A percentile compares a stretch with the other conserved stretches of the same genome.
Conservation (phyloP, 2,113 vertebrate species). For the Toxostoma redivivum region DNA sequence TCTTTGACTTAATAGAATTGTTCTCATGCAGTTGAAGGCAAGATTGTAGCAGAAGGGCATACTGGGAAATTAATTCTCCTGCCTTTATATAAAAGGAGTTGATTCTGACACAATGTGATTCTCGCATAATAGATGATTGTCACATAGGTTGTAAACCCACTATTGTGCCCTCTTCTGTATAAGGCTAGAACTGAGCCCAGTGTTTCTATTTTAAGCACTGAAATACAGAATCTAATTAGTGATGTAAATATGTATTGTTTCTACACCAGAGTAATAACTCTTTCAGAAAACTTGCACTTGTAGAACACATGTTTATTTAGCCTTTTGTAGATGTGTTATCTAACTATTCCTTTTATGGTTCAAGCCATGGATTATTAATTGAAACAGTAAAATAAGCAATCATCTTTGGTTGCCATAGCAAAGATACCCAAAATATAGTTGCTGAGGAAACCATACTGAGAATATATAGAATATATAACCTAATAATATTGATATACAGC, state of each 20-base stretch:
- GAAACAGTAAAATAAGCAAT: slow-evolving; percentile 57
- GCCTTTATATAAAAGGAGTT: neutral
- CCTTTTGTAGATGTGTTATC: slow-evolving; percentile 1
- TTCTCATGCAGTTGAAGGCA: neutral
- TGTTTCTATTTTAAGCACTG: slow-evolving; percentile 16
- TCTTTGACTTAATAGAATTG: neutral
- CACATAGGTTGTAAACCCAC: neutral
- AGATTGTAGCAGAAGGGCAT: neutral
- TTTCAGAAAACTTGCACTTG: slow-evolving; percentile 3
- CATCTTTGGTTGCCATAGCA: slow-evolving; percentile 61
- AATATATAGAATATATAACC: slow-evolving; percentile 32
- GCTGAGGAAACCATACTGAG: slow-evolving; percentile 61
- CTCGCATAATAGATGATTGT: neutral
- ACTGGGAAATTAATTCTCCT: neutral
- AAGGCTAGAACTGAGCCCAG: neutral
- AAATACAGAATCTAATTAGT: neutral
- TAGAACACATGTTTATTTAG: slow-evolving; percentile 43
- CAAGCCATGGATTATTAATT: slow-evolving; percentile 51
- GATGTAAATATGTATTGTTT: neutral
- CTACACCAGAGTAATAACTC: neutral
- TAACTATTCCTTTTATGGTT: slow-evolving; percentile 22
- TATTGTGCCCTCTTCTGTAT: neutral
- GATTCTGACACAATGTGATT: neutral
- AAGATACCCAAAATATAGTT: slow-evolving; percentile 56
- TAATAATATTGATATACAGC: slow-evolving; percentile 41